A percentile compares a stretch with the other conserved stretches of the same genome.
phyloP scores from a whole-genome alignment of 1,140 invertebrate species.

The Planococcus citri region DNA sequence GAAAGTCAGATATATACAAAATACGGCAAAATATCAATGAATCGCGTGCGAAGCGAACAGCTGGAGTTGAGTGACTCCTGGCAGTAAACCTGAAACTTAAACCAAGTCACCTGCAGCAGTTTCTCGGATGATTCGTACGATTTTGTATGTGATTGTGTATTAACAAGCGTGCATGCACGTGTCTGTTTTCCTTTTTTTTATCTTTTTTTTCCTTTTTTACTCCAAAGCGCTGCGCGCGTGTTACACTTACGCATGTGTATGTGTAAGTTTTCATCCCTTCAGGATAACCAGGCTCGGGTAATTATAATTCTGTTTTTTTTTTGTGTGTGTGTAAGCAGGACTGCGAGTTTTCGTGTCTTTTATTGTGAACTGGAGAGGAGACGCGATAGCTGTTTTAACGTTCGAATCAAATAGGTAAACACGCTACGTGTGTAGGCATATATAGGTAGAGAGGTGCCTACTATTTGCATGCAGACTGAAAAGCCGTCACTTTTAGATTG shows the following conservation, averaged over 20 bases:
- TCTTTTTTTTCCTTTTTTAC: constrained; percentile 9
- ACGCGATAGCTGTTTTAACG: background rate
- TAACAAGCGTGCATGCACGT: constrained; percentile 13
- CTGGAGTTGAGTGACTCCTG: constrained; percentile 5
- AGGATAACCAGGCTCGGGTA: constrained; percentile 15
- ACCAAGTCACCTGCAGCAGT: constrained; percentile 12
- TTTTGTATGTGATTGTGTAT: constrained; percentile 17
- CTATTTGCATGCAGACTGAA: constrained; percentile 11
- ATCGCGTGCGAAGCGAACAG: constrained; percentile 1
- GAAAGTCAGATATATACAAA: background rate
- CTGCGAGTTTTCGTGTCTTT: background rate
- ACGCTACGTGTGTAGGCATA: constrained; percentile 12
- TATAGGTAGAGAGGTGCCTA: too few relatives aligned
- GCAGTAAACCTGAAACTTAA: background rate
- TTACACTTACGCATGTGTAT: background rate
- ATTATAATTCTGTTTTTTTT: constrained; percentile 11
- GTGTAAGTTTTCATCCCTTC: constrained; percentile 13
- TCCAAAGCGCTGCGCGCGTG: background rate
- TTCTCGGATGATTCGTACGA: constrained; percentile 4
- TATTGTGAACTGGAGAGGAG: background rate
- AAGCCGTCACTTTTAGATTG: constrained; percentile 9
- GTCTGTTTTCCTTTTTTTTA: constrained; percentile 12
- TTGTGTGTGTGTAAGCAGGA: too few relatives aligned
- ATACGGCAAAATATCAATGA: background rate
- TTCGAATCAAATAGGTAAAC: constrained; percentile 1